Base-by-base conservation (phyloP, 2,113 vertebrate genomes). In the Esox niger region DNA sequence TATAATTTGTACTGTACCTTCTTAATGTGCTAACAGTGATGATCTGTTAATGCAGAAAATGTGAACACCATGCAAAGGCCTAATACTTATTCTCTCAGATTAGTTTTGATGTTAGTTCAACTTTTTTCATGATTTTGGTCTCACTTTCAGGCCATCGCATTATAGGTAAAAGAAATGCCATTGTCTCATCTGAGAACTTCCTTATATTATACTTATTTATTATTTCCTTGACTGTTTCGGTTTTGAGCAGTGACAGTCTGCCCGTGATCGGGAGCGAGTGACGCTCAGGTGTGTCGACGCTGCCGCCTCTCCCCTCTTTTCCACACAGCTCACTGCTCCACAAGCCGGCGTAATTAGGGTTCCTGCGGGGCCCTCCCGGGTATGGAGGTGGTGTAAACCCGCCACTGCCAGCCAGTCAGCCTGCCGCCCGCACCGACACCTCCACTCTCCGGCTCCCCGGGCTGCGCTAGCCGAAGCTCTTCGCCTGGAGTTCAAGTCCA, bases 271-370 rank as follows among this genome's bases (percentile, higher is more conserved):
- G 82, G 77, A 73, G 74, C 74, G 15, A 73, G 60, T 62, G 71
- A 49, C 65, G 57, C 68, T 47, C 68, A 79, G 83, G 66, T 81
- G 66, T 74, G 72, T 72, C 82, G 76, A 70, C 31, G 74, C 75
- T 3, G 26, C 57, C 57, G 63, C 77, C 75, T 83, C 80, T 79
- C 76, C 81, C 79, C 79, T 64, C 70, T 35, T 27, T 76, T 56
- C 66, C 71, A n/a, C 73, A 55, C 81, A 69, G 77, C 75, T 78
- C 62, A 43, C 66, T 84, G 83, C 87, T 82, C 73, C 79, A 64
- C 86, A 86, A 83, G 82, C 76, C 77, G 52, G 71, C 73, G 80
- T 91, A 91, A 91, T 91, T 88, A 92, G 85, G 78, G 84, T 69
- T 82, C 88, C 87, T 82, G 82, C 78, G 84, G 89, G 87, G 84